Base-by-base conservation (phyloP, 1,140 invertebrate species). In the Cyclina sinensis region DNA sequence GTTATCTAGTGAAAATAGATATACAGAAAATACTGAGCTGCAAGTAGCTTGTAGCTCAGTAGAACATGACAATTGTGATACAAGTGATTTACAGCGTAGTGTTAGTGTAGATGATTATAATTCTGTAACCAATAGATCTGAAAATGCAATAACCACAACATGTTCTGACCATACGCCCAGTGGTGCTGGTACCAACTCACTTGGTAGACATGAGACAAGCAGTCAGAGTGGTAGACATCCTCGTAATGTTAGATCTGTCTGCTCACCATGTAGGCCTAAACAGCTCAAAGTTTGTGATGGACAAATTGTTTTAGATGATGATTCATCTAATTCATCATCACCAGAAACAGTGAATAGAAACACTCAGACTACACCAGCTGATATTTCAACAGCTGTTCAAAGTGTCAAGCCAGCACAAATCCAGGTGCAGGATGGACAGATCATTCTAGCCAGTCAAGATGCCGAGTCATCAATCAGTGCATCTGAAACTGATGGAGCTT, bases 351-450 rank as follows among this genome's bases (percentile, higher is more conserved):
- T 81, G 16, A 81, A 51, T 27, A 79, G 83, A 46, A 82, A 82
- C 46, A 68, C 88, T 35, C 86, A 88, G 30, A 85, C 65, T 70
- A 78, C 70, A 39, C 30, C 21, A 24, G 59, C 81, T 74, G 88
- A 70, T 24, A 78, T 76, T 37, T 16, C 84, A 9, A 46, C 46
- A 27, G 9, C 54, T 18, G 54, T 30, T 1, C 48, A 59, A 32
- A 46, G 24, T 11, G 83, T 59, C 9, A 85, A 74, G 80, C 89
- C 78, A 24, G 54, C 12, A 35, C 86, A 88, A 43, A 46, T 89
- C 54, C 85, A 73, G 32, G 92, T 93, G 39, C 88, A 91, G 21
- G 90, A 79, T 51, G 92, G 92, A 7, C 90, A 91, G 79, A 93
- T 93, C 21, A 73, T 93, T 54, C 73, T 92, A 37, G 82, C 82